Base-by-base conservation (phyloP, 2,888 invertebrate species). In the Platycheirus albimanus region DNA sequence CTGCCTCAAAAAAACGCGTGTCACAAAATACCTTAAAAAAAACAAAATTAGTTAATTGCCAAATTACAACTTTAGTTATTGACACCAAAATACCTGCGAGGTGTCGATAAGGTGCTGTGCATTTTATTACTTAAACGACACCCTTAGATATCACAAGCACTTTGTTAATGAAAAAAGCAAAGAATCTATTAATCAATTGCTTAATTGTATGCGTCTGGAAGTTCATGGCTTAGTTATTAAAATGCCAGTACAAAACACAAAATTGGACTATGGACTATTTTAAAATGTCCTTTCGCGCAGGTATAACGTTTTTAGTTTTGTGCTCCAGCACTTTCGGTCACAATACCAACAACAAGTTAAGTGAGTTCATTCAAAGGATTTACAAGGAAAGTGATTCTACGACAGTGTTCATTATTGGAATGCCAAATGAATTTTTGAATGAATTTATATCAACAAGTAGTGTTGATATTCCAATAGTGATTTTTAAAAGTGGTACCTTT, bases 401-500 rank as follows among this genome's bases (percentile, higher is more conserved):
- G 10, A 36, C 67, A 24, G 54, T 79, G 1, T 43, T 38, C 20
- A 28, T 54, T n/a, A n/a, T 79, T 1, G 67, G 54, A 6, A 8
- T 66, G 4, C 13, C n/a, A 7, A 36, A 19, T 6, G 49, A 10
- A 11, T 28, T 36, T 19, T 49, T 58, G 8, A 19, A n/a, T 17
- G 38, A 43, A 6, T 52, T 67, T 0, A 52, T 10, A 24, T 7
- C 36, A 3, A 33, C 52, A 19, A n/a, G 2, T 10, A n/a, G 2
- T 10, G 41, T 11, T 11, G 15, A 41, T 15, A 41, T 24, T 58
- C 41, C 58, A 11, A 13, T 38, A 11, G 3, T 58, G 10, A 58
- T 41, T 58, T 58, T 41, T 3, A 15, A 58, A 10, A 41, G 11
- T 8, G 0, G 3, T 6, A 20, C 15, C 11, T 10, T 19, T 24